A percentile compares a stretch with the other conserved stretches of the same genome.
Evolutionary conservation across 1,140 invertebrate species (phyloP).

Genomic region (Sitophilus oryzae): DNA sequence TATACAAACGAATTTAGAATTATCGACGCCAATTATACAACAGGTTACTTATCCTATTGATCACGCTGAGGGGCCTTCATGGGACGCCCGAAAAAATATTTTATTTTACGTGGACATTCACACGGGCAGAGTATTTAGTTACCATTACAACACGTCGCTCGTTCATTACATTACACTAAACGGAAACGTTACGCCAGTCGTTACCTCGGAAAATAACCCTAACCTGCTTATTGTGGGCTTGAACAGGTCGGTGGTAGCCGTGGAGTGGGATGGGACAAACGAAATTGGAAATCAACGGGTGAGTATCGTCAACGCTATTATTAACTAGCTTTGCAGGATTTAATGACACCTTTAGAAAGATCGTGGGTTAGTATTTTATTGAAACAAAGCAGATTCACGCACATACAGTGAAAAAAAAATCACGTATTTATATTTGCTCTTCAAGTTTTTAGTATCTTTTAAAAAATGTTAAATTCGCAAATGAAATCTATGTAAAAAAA

Average conservation of each 20-base stretch:
- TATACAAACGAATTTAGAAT: too few species aligned
- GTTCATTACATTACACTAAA: slow-evolving; percentile 41
- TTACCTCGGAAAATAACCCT: slow-evolving; percentile 58
- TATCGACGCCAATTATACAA: slow-evolving; percentile 54
- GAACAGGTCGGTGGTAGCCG: slow-evolving; percentile 53
- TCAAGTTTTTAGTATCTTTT: too few species aligned
- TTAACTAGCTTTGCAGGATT: too few species aligned
- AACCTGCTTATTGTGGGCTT: slow-evolving; percentile 60
- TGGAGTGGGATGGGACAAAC: slow-evolving; percentile 61
- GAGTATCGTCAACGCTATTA: too few species aligned
- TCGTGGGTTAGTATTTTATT: too few species aligned
- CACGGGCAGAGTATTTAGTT: slow-evolving; percentile 50
- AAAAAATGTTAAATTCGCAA: too few species aligned
- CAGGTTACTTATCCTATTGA: slow-evolving; percentile 53
- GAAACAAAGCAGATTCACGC: too few species aligned
- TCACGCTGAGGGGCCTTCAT: slow-evolving; percentile 60
- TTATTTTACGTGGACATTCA: slow-evolving; percentile 65
- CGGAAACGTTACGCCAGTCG: slow-evolving; percentile 50
- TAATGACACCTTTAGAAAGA: too few species aligned
- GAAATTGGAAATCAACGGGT: slow-evolving; percentile 45
- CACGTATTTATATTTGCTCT: too few species aligned
- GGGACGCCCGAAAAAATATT: slow-evolving; percentile 55
- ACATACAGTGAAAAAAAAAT: too few species aligned
- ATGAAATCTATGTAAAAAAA: too few species aligned
- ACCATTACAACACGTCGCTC: slow-evolving; percentile 49